Evolutionary conservation across 2,797 vertebrate species (phyloP).

Genomic region (Leptodactylus fallax): DNA sequence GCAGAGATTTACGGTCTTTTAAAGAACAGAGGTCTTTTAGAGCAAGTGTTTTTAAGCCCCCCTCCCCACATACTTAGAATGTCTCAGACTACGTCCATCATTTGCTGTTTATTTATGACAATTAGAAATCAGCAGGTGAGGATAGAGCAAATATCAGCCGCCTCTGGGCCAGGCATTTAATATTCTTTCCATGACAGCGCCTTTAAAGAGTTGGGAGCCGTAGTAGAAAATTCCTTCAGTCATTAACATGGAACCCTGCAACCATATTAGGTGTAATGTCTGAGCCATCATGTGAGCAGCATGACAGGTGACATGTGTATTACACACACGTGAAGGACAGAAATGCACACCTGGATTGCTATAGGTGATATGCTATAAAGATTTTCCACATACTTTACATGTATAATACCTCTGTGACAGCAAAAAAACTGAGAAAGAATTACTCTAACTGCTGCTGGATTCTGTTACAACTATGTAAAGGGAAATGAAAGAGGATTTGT

Average conservation of each 20-base stretch:
- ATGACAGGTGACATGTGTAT: not conserved
- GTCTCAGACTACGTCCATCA: not conserved
- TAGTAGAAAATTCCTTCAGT: not conserved
- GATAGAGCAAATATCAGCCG: no score
- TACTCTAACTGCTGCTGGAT: not conserved
- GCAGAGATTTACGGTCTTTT: not conserved
- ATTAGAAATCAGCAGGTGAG: not conserved
- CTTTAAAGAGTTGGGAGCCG: no score
- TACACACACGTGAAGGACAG: no score
- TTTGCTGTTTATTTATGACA: not conserved
- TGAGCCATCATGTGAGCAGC: not conserved
- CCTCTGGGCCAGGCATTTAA: not conserved
- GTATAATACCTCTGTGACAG: not conserved
- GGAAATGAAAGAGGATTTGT: no score
- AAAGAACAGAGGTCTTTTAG: not conserved
- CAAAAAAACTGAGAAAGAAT: not conserved
- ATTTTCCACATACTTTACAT: not conserved
- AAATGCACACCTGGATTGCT: conserved; percentile 20
- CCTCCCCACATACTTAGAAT: not conserved
- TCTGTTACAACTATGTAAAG: not conserved
- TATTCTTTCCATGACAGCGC: not conserved
- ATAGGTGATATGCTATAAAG: conserved; percentile 5
- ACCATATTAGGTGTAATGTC: not conserved
- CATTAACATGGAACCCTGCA: not conserved
- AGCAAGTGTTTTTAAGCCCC: not conserved